Evolutionary conservation across 2,888 invertebrate species (phyloP).

Genomic region (Lordiphosa andalusiaca): DNA sequence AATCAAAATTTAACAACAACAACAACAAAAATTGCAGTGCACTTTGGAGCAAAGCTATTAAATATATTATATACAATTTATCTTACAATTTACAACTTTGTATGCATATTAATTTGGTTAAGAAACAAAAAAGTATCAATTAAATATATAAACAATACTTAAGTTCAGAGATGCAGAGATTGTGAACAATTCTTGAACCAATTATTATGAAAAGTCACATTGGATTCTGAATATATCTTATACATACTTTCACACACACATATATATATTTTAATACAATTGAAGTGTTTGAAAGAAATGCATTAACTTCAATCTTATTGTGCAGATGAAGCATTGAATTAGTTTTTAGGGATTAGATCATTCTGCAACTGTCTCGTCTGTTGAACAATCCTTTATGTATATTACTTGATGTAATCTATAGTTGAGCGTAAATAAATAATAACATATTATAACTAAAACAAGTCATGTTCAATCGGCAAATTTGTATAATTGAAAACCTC

Average conservation of each 20-base stretch:
- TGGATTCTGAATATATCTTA: no score
- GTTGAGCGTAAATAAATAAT: conserved; percentile 10
- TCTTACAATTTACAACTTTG: conserved; percentile 1
- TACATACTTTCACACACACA: background rate
- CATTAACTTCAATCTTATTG: conserved; percentile 4
- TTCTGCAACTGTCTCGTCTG: conserved; percentile 6
- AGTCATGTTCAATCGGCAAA: no score
- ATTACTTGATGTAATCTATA: conserved; percentile 10
- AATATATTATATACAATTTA: no score
- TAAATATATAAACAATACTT: conserved; percentile 3
- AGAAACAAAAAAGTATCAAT: conserved; percentile 3
- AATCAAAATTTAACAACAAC: no score
- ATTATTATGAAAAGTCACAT: no score
- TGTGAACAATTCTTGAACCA: no score
- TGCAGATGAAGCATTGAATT: conserved; percentile 4
- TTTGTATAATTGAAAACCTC: no score
- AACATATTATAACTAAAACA: background rate
- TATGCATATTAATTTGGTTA: conserved; percentile 9
- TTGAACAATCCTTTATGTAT: conserved; percentile 2
- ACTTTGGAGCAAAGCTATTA: conserved; percentile 9
- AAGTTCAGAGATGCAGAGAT: no score
- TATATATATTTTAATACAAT: background rate
- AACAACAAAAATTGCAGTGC: conserved; percentile 9
- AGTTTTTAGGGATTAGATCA: conserved; percentile 6
- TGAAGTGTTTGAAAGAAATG: conserved; percentile 1